Percentiles rank a stretch among this genome's conserved stretches.
These are phyloP conservation scores for Gallinago paraguaiae DNA, from an alignment of 2,113 vertebrate genomes.

Conservation along the genomic window DNA sequence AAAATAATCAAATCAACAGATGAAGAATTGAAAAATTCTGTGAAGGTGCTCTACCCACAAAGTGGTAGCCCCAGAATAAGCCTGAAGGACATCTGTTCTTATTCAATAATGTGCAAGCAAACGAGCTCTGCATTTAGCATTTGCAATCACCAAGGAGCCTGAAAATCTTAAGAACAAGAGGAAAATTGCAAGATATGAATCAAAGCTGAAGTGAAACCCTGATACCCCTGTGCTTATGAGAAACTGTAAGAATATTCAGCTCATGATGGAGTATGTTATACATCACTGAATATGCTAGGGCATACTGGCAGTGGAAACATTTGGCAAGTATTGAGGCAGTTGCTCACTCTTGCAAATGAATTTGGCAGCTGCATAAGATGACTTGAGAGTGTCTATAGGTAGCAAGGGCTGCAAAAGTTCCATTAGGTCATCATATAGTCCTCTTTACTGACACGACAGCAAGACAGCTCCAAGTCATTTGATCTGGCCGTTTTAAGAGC, in stretches of 20 bases:
- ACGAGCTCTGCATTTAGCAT: not conserved
- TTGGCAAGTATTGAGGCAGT: slow-evolving; percentile 39
- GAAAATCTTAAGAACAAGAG: not conserved
- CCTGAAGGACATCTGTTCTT: not conserved
- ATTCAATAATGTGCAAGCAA: not conserved
- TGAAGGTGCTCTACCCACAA: not conserved
- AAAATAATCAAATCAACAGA: not conserved
- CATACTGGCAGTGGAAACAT: not conserved
- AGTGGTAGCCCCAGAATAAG: not conserved
- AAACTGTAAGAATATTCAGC: not conserved
- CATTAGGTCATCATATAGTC: slow-evolving; percentile 50
- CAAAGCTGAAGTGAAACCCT: not conserved
- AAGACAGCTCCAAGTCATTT: slow-evolving; percentile 1
- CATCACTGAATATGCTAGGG: not conserved
- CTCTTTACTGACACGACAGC: not conserved
- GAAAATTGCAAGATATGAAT: not conserved
- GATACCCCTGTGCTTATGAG: not conserved
- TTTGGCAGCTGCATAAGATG: slow-evolving; percentile 43
- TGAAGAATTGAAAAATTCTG: not conserved
- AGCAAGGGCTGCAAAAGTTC: slow-evolving; percentile 41
- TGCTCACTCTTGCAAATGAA: slow-evolving; percentile 34
- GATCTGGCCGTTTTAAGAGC: slow-evolving; percentile 15
- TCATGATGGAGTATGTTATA: not conserved
- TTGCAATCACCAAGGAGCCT: not conserved
- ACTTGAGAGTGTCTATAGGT: slow-evolving; percentile 16